These are phyloP conservation scores for Catharus fuscescens DNA, from an alignment of 2,113 vertebrate species.

Conservation along the genomic window DNA sequence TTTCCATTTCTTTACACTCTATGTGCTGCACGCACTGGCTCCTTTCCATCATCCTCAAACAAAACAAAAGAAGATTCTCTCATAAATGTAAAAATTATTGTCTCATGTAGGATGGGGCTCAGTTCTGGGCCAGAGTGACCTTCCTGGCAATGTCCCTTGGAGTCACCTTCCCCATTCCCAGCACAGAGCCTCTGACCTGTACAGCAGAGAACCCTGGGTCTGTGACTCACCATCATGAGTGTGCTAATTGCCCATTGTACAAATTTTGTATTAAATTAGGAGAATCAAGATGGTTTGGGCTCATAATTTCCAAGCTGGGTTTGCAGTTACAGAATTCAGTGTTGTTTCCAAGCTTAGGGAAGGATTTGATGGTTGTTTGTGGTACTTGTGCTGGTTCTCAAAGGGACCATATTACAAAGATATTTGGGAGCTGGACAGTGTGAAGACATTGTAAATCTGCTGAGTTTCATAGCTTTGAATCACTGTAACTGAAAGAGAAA, in stretches of 20 bases:
- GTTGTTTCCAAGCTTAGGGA: not conserved
- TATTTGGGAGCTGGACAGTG: not conserved
- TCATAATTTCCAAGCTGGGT: not conserved
- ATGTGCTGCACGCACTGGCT: fast-evolving
- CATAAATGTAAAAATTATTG: not conserved
- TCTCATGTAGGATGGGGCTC: not conserved
- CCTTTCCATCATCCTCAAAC: not conserved
- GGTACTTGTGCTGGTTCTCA: not conserved
- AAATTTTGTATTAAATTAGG: not conserved
- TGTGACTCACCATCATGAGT: fast-evolving
- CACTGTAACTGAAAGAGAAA: conserved; percentile 1
- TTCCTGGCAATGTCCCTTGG: not conserved
- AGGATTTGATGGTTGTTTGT: not conserved
- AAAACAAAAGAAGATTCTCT: not conserved
- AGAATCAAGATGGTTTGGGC: not conserved
- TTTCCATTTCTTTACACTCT: not conserved
- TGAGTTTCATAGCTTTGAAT: not conserved
- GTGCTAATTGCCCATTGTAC: not conserved
- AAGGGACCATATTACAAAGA: not conserved
- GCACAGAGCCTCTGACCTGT: fast-evolving
- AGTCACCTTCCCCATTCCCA: not conserved
- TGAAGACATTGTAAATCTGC: not conserved
- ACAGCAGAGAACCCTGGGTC: not conserved
- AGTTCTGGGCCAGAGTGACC: not conserved
- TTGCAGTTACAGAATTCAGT: not conserved